Evolutionary conservation across 1,140 invertebrate genomes (phyloP), one percentile per base, ranked within the genome.

Genomic region (Phortica variegata): DNA sequence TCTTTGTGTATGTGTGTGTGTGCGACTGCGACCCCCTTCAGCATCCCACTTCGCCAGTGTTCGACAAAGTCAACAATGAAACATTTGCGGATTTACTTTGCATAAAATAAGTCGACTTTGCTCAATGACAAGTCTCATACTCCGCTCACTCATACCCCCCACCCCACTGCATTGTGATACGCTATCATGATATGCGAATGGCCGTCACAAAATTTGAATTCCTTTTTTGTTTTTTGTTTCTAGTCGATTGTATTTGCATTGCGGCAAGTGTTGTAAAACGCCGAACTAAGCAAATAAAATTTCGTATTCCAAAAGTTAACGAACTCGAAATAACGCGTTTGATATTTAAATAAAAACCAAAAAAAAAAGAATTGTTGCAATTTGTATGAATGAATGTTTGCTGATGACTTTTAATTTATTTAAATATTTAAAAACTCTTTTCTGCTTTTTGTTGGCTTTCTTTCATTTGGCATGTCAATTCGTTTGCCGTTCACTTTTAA

Each of bases 241-340:
- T 52, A 47, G 18, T 39, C 62, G 37, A 65, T 65, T 55, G 42
- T 65, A 65, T 65, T 65, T 65, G 56, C 58, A 61, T 61, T 65
- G 62, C 47, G 62, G 62, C 62, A 51, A 65, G 59, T 42, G 38
- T 52, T 57, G 56, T 47, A 54, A 48, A 43, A 21, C 34, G 10
- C 9, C 23, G 31, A 19, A 16, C 10, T 16, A 29, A 21, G 44
- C 36, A 45, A 41, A 8, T 16, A 39, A 18, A 49, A 72, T 71
- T 72, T 72, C 52, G 68, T 72, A 72, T 72, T 62, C 69, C 41
- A 56, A 54, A 52, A 61, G 52, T 65, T 73, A 73, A 73, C 69
- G 69, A 73, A 73, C 69, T 73, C 18, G 69, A 73, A 73, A 59
- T 73, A 73, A 73, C 58, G 65, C 69, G 65, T 73, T 72, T 73